Conservation (phyloP, 2,888 invertebrate genomes). For the Acleris sparsana region DNA sequence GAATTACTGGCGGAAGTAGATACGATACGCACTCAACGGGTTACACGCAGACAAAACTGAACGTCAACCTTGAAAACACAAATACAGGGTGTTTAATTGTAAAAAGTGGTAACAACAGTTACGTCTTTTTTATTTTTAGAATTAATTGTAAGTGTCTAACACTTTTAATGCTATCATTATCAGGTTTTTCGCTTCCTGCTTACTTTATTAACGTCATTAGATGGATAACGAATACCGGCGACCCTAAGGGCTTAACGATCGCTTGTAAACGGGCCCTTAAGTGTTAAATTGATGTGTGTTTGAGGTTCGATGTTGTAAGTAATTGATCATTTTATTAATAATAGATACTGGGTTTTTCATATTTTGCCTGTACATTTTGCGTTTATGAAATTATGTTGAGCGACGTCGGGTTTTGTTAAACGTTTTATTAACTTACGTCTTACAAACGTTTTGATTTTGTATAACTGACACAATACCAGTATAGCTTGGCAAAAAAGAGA, state of each 20-base stretch:
- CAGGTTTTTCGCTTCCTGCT: slow-evolving; percentile 47
- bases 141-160: slow-evolving; percentile 56
- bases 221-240: slow-evolving; percentile 41
- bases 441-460: too few relatives aligned
- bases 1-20: slow-evolving; percentile 49
- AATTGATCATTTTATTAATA: slow-evolving; percentile 8
- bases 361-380: too few relatives aligned
- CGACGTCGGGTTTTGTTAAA: too few relatives aligned
- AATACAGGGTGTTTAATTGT: not conserved
- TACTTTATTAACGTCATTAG: slow-evolving; percentile 49
- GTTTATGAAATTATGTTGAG: too few relatives aligned
- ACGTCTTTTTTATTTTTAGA: slow-evolving; percentile 46
- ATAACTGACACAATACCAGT: too few relatives aligned
- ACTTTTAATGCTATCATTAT: slow-evolving; percentile 55
- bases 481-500: too few relatives aligned
- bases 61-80: slow-evolving; percentile 10
- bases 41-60: slow-evolving; percentile 16
- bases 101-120: not conserved
- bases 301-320: slow-evolving; percentile 20
- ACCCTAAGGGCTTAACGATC: slow-evolving; percentile 52
- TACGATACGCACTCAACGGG: slow-evolving; percentile 44
- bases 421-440: too few relatives aligned
- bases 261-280: slow-evolving; percentile 42
- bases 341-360: not conserved
- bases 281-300: slow-evolving; percentile 52